Evolutionary conservation across 2,888 invertebrate genomes (phyloP), one percentile per base, ranked within the genome.

Genomic region (Eretmocerus hayati): DNA sequence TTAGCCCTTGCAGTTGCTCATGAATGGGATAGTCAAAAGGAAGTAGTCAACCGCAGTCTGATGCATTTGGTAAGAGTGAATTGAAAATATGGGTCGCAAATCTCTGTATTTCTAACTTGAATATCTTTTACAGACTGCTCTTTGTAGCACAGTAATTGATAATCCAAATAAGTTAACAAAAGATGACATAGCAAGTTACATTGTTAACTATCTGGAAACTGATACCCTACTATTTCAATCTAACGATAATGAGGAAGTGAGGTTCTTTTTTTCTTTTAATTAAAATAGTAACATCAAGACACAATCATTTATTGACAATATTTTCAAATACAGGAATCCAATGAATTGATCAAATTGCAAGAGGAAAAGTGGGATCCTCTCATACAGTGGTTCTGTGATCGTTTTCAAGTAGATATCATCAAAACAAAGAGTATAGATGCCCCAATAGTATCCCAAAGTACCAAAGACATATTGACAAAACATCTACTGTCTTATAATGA

Each of bases 11-110:
- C 92, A 16, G 83, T 99, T 39, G 93, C 96, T 2, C 81, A 86
- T 22, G 99, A 99, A 77, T 99, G 97, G 91, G 87, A 90, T 61
- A 76, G 84, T 5, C 96, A 97, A 69, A 81, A 81, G 54, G 83
- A 87, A 21, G 74, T 75, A 45, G 86, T 97, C 56, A 72, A 84
- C 51, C 83, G 81, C 60, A 83, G 85, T 40, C 78, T 79, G 32
- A 96, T 96, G 95, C 93, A 95, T 73, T 73, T 96, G 75, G 90
- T 90, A 76, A 75, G 68, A 58, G 42, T 5, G n/a, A n/a, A 9
- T 26, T 26, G 26, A 26, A 31, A 36, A 47, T 18, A 46, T 26
- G 11, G 6, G 26, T 6, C 26, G 11, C 26, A 41, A 38, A 9
- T 21, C 4, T 20, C n/a, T n/a, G 20, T 13, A 38, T 4, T 9